A percentile compares a stretch with the other conserved stretches of the same genome.
These are phyloP conservation scores for Acronicta psi DNA, from an alignment of 2,888 invertebrate genomes.

Conservation along the genomic window DNA sequence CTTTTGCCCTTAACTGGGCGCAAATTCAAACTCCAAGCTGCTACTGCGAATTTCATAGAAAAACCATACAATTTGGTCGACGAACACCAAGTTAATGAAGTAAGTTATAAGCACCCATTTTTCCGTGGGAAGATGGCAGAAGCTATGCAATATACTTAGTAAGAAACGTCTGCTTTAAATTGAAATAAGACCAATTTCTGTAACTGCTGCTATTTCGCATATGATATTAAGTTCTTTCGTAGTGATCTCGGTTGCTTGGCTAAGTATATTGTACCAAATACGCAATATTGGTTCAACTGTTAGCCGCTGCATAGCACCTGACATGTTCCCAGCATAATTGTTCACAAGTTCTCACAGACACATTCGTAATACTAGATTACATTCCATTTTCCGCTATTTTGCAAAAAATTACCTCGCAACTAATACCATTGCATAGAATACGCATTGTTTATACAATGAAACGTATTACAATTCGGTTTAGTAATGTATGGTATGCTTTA, in stretches of 20 bases:
- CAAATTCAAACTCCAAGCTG: too few relatives aligned
- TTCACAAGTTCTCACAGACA: conserved; percentile 54
- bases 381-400: conserved; percentile 61
- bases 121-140: too few relatives aligned
- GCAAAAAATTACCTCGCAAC: conserved; percentile 53
- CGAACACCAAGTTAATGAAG: too few relatives aligned
- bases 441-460: conserved; percentile 57
- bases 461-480: conserved; percentile 53
- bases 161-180: too few relatives aligned
- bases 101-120: too few relatives aligned
- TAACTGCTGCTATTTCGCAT: too few relatives aligned
- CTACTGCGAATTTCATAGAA: too few relatives aligned
- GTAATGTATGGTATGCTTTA: conserved; percentile 52
- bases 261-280: conserved; percentile 22
- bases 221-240: background rate
- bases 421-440: conserved; percentile 51
- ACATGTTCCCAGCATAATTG: conserved; percentile 57
- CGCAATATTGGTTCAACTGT: conserved; percentile 47
- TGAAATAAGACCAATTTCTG: too few relatives aligned
- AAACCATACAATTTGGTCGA: too few relatives aligned
- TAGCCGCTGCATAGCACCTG: conserved; percentile 37
- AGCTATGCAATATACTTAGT: too few relatives aligned
- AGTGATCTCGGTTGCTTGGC: background rate
- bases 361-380: conserved; percentile 56
- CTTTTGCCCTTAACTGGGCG: too few relatives aligned